Base-by-base conservation (phyloP, 2,797 vertebrate species). In the Octomys mimax region DNA sequence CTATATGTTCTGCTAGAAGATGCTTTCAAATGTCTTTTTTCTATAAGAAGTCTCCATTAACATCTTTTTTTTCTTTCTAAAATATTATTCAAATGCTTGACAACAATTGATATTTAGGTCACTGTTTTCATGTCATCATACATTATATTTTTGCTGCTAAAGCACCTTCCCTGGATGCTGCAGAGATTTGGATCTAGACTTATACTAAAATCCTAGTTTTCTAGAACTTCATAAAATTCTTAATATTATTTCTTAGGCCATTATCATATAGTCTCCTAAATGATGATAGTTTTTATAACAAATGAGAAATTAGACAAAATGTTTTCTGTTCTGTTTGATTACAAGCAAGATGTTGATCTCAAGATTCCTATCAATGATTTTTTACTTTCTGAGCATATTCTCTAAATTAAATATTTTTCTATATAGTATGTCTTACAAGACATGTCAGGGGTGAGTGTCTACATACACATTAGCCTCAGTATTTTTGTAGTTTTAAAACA, bases 401-500 rank as follows among this genome's bases (percentile, higher is more conserved):
- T 10, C 6, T 92, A 77, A 62, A 39, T 94, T 46, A 89, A 62
- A 62, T 77, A 26, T 26, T 79, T 89, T 91, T 89, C 91, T 87
- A 31, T 22, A 61, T 36, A 73, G 28, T 16, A 8, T 59, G 24
- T 92, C 28, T 66, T 82, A 85, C 7, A 9, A 31, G 36, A 82
- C 42, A 36, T 11, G 11, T 82, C 7, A 70, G 5, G 11, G 66
- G 49, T 73, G 21, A 26, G 18, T 36, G 0, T 7, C 9, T 46
- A 2, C 2, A 28, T 13, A 28, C 4, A 93, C 11, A 8, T 42
- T 93, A 22, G 73, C 22, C 80, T 92, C 21, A 24, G 12, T 73
- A 87, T 11, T 93, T 91, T 85, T 21, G 62, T 85, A 78, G 2
- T 92, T 88, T 80, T 33, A 64, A 92, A 89, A 95, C 49, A 36